These are phyloP conservation scores for Poecile atricapillus DNA, from an alignment of 2,113 vertebrate species.

Conservation along the genomic window DNA sequence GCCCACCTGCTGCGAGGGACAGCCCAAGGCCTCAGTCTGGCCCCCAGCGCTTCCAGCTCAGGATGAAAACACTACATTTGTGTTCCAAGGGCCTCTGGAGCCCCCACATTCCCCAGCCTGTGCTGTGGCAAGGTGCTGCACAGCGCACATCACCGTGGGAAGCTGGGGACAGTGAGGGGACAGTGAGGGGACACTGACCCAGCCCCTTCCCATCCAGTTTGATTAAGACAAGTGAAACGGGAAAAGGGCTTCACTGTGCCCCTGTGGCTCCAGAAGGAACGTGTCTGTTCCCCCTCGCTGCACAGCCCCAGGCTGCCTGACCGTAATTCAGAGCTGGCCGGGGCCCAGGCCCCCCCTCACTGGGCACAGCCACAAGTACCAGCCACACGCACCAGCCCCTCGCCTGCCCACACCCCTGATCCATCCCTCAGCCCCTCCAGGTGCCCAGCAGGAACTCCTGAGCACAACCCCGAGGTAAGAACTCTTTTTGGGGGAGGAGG, in stretches of 20 bases:
- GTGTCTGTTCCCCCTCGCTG: neutral
- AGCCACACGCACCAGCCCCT: neutral
- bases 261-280: neutral
- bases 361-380: neutral
- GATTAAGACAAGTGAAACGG: rapidly evolving
- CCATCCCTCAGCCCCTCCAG: neutral
- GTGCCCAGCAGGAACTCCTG: neutral
- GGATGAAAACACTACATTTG: neutral
- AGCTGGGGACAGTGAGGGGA: neutral
- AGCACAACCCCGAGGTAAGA: neutral
- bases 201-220: neutral
- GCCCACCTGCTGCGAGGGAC: rapidly evolving
- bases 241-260: neutral
- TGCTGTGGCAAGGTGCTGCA: neutral
- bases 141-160: neutral
- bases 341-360: neutral
- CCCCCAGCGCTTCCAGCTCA: rapidly evolving
- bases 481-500: rapidly evolving
- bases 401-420: neutral
- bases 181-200: neutral
- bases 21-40: rapidly evolving
- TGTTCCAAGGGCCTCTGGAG: neutral
- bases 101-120: neutral
- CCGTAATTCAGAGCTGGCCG: rapidly evolving
- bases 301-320: neutral